phyloP scores from a whole-genome alignment of 2,888 invertebrate species.

The Chorisops tibialis region DNA sequence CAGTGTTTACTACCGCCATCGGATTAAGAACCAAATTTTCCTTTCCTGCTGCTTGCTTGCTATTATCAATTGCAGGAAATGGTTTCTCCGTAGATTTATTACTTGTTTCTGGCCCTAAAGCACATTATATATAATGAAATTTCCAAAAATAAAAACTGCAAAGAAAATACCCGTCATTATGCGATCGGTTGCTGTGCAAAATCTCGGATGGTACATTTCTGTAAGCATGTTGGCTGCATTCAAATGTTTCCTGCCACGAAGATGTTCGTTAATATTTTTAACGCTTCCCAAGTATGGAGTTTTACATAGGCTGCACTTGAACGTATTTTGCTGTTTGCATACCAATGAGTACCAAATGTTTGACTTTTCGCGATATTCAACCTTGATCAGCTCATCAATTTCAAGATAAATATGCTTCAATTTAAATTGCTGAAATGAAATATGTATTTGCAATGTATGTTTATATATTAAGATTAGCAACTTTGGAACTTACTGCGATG shows the following conservation, averaged over 20 bases:
- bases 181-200: constrained; percentile 8
- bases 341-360: constrained; percentile 10
- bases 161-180: no score
- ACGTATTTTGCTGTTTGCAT: background rate
- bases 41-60: background rate
- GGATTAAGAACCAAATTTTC: constrained; percentile 14
- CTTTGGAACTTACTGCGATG: no score
- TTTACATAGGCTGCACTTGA: constrained; percentile 25
- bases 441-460: no score
- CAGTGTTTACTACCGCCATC: background rate
- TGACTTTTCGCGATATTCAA: constrained; percentile 21
- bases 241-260: constrained; percentile 21
- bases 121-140: no score
- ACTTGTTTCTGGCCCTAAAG: no score
- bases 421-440: constrained; percentile 12
- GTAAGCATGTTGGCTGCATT: background rate
- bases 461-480: background rate
- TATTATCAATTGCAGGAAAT: background rate
- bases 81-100: no score
- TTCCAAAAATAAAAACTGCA: no score
- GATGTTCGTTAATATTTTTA: constrained; percentile 17
- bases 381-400: constrained; percentile 19
- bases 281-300: constrained; percentile 15
- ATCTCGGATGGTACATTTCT: constrained; percentile 23
- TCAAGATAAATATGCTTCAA: constrained; percentile 6